Conservation (phyloP, 2,113 vertebrate species). For the Rhinichthys klamathensis region DNA sequence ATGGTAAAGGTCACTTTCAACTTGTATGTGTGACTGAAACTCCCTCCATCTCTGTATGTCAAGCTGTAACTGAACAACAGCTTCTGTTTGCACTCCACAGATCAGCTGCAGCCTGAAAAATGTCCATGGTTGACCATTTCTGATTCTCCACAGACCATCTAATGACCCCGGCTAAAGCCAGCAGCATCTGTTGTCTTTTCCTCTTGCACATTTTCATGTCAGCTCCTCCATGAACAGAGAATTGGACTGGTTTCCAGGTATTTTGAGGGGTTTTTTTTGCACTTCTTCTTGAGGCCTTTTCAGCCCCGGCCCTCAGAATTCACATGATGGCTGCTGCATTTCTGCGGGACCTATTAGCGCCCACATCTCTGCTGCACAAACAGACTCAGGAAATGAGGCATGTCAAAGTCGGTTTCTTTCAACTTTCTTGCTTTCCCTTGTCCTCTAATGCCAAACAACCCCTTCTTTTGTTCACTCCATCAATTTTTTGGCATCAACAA, state of each 20-base stretch:
- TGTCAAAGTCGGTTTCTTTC: slow-evolving; percentile 54
- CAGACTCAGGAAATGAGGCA: slow-evolving; percentile 52
- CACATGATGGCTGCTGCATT: slow-evolving; percentile 37
- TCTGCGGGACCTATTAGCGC: slow-evolving; percentile 58
- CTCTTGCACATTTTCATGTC: slow-evolving; percentile 11
- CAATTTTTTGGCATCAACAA: slow-evolving; percentile 67
- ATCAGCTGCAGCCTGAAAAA: slow-evolving; percentile 16
- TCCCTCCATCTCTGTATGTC: neutral
- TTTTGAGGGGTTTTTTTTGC: neutral
- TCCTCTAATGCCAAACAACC: slow-evolving; percentile 67
- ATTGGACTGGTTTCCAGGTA: slow-evolving; percentile 17
- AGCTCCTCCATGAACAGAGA: neutral
- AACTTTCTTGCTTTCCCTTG: neutral
- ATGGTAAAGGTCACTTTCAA: slow-evolving; percentile 19
- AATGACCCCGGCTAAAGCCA: slow-evolving; percentile 28
- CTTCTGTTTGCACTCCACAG: slow-evolving; percentile 2
- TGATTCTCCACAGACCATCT: slow-evolving; percentile 11
- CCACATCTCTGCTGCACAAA: slow-evolving; percentile 42
- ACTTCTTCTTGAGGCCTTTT: slow-evolving; percentile 13
- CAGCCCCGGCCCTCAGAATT: slow-evolving; percentile 19
- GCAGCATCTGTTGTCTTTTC: slow-evolving; percentile 17
- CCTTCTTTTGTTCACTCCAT: slow-evolving; percentile 63
- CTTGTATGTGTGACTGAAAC: neutral
- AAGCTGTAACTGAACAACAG: slow-evolving; percentile 1
- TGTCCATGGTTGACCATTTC: neutral